Base-by-base conservation (phyloP, 2,113 vertebrate species). In the Carettochelys insculpta region DNA sequence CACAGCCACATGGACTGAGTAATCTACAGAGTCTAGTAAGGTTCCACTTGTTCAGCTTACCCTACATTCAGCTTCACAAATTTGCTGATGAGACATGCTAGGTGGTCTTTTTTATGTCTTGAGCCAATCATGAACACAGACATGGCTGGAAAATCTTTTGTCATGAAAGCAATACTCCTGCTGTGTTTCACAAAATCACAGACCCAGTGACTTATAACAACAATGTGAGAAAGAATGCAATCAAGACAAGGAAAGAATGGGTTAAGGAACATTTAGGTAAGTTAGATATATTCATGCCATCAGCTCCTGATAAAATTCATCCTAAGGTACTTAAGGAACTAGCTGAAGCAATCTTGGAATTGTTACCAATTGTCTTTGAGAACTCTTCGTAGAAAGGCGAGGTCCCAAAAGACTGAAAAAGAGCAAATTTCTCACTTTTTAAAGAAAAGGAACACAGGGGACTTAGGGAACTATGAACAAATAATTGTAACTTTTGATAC, bases 81-180 rank as follows among this genome's bases (percentile, higher is more conserved):
- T 38, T 65, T 65, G 34, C 34, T 65, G 34, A 65, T 20, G 17
- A 65, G 20, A 25, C 25, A 14, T 6, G 24, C 76, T 89, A 78
- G n/a, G 51, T 85, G 84, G 80, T 73, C 71, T 85, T 89, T 75
- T 75, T 77, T 85, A 85, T 86, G 82, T 85, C 86, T 73, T 90
- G 90, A 97, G 92, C 38, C 90, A 88, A 56, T 54, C 12, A 82
- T 77, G 41, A 48, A 86, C 34, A 61, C 87, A 52, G 56, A 83
- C 91, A 87, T 92, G 91, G 86, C 76, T 88, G 65, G 45, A n/a
- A 85, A 76, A 92, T 81, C 92, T 90, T 90, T 92, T 87, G 84
- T 81, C 77, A 90, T 25, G 61, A 78, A 92, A 83, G 87, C 88
- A 88, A 92, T 86, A 73, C 77, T 48, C 83, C 94, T 94, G 77